Evolutionary conservation across 1,140 invertebrate genomes (phyloP).

Genomic region (Drosophila repleta): DNA sequence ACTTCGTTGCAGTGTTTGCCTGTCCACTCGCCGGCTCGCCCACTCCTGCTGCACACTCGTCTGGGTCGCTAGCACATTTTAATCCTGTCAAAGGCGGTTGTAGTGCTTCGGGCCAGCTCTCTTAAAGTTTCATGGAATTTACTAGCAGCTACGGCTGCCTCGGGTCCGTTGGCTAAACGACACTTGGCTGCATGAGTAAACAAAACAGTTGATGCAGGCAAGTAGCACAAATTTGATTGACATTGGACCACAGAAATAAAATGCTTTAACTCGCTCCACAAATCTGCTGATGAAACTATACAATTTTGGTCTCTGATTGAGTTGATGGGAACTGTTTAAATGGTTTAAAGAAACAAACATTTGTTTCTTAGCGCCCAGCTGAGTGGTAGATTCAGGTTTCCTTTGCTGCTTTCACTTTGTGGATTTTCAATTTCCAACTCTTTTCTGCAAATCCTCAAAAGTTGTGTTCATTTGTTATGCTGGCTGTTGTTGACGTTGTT

Average conservation of each 20-base stretch:
- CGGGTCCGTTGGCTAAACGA: slow-evolving; percentile 56
- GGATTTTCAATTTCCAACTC: slow-evolving; percentile 42
- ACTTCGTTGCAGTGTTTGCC: slow-evolving; percentile 67
- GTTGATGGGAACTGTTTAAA: background rate
- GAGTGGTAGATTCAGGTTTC: background rate
- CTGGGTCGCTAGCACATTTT: slow-evolving; percentile 27
- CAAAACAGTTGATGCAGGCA: slow-evolving; percentile 34
- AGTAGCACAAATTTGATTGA: slow-evolving; percentile 54
- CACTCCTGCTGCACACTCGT: background rate
- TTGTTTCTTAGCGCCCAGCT: slow-evolving; percentile 3
- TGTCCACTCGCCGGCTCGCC: slow-evolving; percentile 10
- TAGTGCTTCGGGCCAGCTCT: slow-evolving; percentile 59
- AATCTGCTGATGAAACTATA: slow-evolving; percentile 4
- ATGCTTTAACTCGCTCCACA: slow-evolving; percentile 15
- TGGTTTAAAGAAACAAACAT: background rate
- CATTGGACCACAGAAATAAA: slow-evolving; percentile 25
- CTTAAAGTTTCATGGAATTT: slow-evolving; percentile 74
- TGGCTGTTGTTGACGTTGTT: background rate
- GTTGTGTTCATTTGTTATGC: slow-evolving; percentile 23
- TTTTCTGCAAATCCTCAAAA: slow-evolving; percentile 38
- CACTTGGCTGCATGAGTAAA: slow-evolving; percentile 58
- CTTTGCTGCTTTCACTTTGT: slow-evolving; percentile 17
- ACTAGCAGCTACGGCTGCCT: slow-evolving; percentile 27
- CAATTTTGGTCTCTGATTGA: slow-evolving; percentile 29
- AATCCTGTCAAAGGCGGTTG: slow-evolving; percentile 68